Base-by-base conservation (phyloP, 2,888 invertebrate genomes). In the Nephrocerus scutellatus region DNA sequence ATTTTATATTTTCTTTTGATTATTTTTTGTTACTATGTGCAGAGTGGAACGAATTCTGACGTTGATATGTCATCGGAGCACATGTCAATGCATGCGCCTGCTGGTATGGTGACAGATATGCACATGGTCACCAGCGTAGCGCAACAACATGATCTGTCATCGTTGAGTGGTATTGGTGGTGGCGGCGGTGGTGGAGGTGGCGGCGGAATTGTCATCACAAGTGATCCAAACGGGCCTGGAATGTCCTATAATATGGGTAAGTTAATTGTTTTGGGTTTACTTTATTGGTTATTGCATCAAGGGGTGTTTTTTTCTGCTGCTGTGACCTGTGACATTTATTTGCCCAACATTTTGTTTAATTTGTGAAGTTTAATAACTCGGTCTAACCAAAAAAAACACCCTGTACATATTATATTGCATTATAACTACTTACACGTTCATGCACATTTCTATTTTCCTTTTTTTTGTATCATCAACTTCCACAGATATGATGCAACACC, bases 181-280 rank as follows among this genome's bases (percentile, higher is more conserved):
- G n/a, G n/a, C n/a, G n/a, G n/a, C n/a, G n/a, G n/a, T n/a, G 15
- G 29, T 15, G 5, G 15, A 15, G 9, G 13, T 12, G 15, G 19
- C 4, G 19, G 30, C 8, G 19, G 5, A 7, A 4, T 19, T 20
- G 30, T 19, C 6, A 24, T 39, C n/a, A 29, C 30, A 24, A 19
- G 42, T 30, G 30, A 30, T 29, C n/a, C n/a, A 32, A 20, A 43
- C 20, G 25, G 43, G 40, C 16, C 35, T 31, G 32, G 39, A 35
- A 39, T 45, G 12, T 39, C 48, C 20, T 55, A 50, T 37, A 46
- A 47, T 33, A 39, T 54, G 33, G 58, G 58, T 60, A 43, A 32
- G 21, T 12, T 10, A 2, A 26, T 12, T 12, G 13, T 12, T 6
- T 12, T 10, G 13, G n/a, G 6, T 6, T 12, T 26, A 26, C n/a